Evolutionary conservation across 2,113 vertebrate species (phyloP), one percentile per base, ranked within the genome.

Genomic region (Miniopterus natalensis): DNA sequence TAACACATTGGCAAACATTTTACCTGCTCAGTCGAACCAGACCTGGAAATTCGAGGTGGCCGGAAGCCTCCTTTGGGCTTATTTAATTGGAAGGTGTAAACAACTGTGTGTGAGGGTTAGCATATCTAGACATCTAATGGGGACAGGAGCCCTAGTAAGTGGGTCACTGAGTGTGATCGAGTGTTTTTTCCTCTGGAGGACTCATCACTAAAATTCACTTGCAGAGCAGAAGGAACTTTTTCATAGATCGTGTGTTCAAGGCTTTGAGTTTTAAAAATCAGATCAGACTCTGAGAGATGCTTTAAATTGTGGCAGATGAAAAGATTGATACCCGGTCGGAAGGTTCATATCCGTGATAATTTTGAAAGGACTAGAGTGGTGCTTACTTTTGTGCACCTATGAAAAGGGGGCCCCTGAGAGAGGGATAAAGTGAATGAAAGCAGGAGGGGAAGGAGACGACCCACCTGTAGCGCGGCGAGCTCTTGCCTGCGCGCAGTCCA

Each of bases 231-330:
- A 92, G 66, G 65, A 68, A 84, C 11, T 15, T 77, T 66, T 83
- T 31, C 71, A 40, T 57, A 71, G 68, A 49, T 42, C 8, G 9
- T 4, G 5, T 63, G 40, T 89, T 25, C n/a, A 79, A 36, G 2
- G 13, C 55, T 92, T 94, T 21, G 65, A 84, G n/a, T 85, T 90
- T 73, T 47, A 25, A 47, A 88, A 51, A 74, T 68, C 42, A 88
- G 57, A 74, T 68, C 25, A 47, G 9, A 23, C 21, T 78, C 17
- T 45, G 59, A 57, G n/a, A 84, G 36, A 55, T 79, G 10, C 17
- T 84, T 49, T 78, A 57, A 63, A 63, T 51, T 61, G 3, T n/a
- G 65, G 40, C 81, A 80, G 27, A 36, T 84, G 40, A 53, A 65
- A 74, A n/a, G n/a, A 31, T 79, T 40, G 53, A 45, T 27, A 29